A percentile compares a stretch with the other conserved stretches of the same genome.
Evolutionary conservation across 2,113 vertebrate species (phyloP).

Genomic region (Lagopus muta): DNA sequence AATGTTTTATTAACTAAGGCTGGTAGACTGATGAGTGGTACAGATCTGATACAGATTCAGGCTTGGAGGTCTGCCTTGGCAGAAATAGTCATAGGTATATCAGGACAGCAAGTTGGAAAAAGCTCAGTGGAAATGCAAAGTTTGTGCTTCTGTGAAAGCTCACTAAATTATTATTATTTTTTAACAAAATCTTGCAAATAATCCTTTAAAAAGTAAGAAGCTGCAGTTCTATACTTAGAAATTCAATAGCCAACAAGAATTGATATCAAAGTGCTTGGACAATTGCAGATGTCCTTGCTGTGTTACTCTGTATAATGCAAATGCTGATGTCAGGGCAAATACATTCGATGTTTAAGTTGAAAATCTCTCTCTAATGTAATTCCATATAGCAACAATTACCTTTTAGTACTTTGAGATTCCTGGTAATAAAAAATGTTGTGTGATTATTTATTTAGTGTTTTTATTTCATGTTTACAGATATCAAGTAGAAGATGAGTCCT

Average conservation of each 20-base stretch:
- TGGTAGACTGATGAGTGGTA: not conserved
- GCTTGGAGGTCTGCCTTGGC: fast-evolving
- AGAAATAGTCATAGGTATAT: not conserved
- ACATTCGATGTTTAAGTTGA: not conserved
- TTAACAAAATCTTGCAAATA: not conserved
- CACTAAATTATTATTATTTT: not conserved
- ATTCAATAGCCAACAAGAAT: not conserved
- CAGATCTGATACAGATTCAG: not conserved
- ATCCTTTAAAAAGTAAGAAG: not conserved
- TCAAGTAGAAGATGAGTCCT: constrained; percentile 92
- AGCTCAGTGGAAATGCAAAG: not conserved
- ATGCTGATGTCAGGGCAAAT: not conserved
- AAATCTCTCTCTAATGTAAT: not conserved
- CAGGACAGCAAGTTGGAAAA: not conserved
- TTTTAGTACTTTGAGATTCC: not conserved
- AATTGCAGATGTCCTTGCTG: not conserved
- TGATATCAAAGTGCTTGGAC: not conserved
- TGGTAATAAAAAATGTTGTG: not conserved
- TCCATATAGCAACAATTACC: not conserved
- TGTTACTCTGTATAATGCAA: not conserved
- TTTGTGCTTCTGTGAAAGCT: not conserved
- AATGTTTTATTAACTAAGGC: not conserved
- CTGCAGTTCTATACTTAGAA: not conserved
- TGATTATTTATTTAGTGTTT: not conserved
- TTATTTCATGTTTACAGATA: constrained; percentile 79